Percentiles rank a stretch among this genome's conserved stretches.
Evolutionary conservation across 1,140 invertebrate species (phyloP).

Genomic region (Dendroctonus ponderosae): DNA sequence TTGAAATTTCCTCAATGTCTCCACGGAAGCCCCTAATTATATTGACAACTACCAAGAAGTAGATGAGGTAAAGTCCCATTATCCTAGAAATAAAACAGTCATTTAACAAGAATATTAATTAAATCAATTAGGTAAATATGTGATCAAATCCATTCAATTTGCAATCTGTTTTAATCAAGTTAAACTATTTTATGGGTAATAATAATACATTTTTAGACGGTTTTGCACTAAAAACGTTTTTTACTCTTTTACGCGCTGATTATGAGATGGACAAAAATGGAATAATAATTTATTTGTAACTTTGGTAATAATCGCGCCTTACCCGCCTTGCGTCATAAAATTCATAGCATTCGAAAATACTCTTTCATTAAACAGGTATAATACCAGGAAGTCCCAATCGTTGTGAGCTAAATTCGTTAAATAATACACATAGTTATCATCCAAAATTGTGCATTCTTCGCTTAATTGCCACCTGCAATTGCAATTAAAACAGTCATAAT

Average conservation of each 20-base stretch:
- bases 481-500: no score
- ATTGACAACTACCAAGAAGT: conserved; percentile 24
- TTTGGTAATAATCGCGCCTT: no score
- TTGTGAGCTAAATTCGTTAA: conserved; percentile 17
- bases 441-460: conserved; percentile 10
- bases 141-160: conserved; percentile 2
- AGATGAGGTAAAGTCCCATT: conserved; percentile 29
- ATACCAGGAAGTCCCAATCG: conserved; percentile 4
- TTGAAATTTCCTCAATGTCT: conserved; percentile 15
- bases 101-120: background rate
- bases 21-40: conserved; percentile 1
- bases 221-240: no score
- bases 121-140: background rate
- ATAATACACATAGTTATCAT: conserved; percentile 21
- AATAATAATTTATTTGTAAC: no score
- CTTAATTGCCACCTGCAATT: conserved; percentile 21
- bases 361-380: conserved; percentile 23
- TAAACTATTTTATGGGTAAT: no score
- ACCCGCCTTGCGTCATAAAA: conserved; percentile 8
- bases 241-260: no score
- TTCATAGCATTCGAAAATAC: conserved; percentile 11
- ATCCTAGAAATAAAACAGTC: conserved; percentile 24
- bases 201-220: no score
- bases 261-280: no score
- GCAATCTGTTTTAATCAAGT: no score